Evolutionary conservation across 2,113 vertebrate species (phyloP).

Genomic region (Orthonyx spaldingii): DNA sequence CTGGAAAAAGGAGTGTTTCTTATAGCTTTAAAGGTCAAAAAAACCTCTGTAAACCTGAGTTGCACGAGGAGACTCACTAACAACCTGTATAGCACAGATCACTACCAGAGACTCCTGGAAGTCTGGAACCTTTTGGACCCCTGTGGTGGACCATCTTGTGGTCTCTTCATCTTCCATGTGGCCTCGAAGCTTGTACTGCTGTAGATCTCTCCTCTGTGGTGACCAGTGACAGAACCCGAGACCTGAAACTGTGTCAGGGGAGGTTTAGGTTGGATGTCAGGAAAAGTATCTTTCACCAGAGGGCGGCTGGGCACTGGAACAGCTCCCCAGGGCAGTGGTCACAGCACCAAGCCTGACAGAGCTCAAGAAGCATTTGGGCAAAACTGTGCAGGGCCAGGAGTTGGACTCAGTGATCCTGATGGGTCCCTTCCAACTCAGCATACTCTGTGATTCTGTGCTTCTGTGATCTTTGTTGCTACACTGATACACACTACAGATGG

Average conservation of each 20-base stretch:
- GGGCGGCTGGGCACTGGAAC: not conserved
- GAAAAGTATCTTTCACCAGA: not conserved
- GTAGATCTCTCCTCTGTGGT: not conserved
- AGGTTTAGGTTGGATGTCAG: not conserved
- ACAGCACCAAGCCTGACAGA: not conserved
- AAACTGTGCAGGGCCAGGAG: not conserved
- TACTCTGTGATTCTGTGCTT: not conserved
- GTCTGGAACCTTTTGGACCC: not conserved
- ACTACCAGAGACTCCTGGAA: not conserved
- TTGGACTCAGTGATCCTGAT: not conserved
- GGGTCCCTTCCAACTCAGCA: not conserved
- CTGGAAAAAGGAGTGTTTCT: not conserved
- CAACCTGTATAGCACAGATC: not conserved
- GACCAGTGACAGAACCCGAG: not conserved
- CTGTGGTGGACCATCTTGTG: not conserved
- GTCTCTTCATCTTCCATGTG: not conserved
- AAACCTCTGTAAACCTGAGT: not conserved
- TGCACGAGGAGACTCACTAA: not conserved
- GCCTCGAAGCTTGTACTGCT: not conserved
- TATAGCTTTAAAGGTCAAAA: not conserved
- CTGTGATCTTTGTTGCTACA: not conserved
- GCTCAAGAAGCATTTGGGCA: not conserved
- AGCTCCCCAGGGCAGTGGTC: not conserved
- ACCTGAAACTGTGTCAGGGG: not conserved
- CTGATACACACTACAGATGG: not conserved